Base-by-base conservation (phyloP, 1,140 invertebrate genomes). In the Drosophila kikkawai region DNA sequence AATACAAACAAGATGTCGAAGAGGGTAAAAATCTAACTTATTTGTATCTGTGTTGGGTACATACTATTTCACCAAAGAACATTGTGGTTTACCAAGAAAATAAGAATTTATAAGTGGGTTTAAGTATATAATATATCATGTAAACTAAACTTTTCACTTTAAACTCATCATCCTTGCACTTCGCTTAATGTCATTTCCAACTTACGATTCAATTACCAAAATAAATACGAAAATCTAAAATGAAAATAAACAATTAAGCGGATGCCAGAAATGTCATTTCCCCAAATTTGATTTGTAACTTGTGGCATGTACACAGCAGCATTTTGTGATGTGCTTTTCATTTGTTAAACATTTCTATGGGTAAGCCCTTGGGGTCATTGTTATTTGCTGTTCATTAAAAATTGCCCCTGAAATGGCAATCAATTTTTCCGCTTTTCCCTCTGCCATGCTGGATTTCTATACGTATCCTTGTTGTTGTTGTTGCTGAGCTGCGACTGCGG, bases 371-470 rank as follows among this genome's bases (percentile, higher is more conserved):
- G 64, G 76, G 66, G 48, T 65, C 65, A 69, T 79, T 78, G 56
- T 70, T 79, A 79, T 88, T 87, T 88, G 80, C 80, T 70, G 65
- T 87, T 87, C 84, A 87, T 87, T 87, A 88, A 87, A 88, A 87
- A 88, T 84, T 80, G 77, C 77, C 83, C 73, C 77, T 88, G 83
- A 84, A 87, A 88, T 68, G 80, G 77, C 80, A 87, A 84, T 88
- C 83, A 87, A 80, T 84, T 88, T 61, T 51, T 44, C 69, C 48
- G 36, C 45, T 39, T 44, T 67, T 42, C 36, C 13, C 32, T 51
- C 32, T 19, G 6, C 19, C 51, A 36, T 26, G 13, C 53, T 45
- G 51, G 44, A 34, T 41, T 68, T 55, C 66, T 65, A 42, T 65
- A 58, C 19, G 42, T 13, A 26, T 47, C 58, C 48, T 45, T 32